These are phyloP conservation scores for Xestoiulus laeticollis DNA, from an alignment of 2,888 invertebrate species.

Conservation along the genomic window DNA sequence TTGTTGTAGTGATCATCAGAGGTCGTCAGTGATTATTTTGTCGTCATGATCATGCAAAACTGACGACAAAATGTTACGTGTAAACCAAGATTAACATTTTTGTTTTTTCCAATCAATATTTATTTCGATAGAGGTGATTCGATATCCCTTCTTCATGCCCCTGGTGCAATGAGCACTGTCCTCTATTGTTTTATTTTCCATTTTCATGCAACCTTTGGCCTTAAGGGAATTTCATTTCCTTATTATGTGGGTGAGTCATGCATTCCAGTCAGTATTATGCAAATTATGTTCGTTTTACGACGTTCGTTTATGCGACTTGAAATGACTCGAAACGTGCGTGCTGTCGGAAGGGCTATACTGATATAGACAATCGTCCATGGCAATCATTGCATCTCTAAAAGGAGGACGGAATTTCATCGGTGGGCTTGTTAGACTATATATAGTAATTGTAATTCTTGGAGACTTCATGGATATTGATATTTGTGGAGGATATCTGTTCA, in stretches of 20 bases:
- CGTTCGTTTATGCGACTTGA: not conserved
- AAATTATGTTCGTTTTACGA: conserved; percentile 5
- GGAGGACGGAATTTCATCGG: not conserved
- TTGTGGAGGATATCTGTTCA: not conserved
- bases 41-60: too few species aligned
- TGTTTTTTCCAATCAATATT: not conserved
- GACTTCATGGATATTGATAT: not conserved
- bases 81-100: too few species aligned
- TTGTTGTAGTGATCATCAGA: too few species aligned
- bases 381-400: not conserved
- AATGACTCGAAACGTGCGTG: not conserved
- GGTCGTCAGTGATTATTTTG: too few species aligned
- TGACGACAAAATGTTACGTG: too few species aligned
- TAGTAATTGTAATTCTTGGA: too few species aligned
- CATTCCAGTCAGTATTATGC: conserved; percentile 9
- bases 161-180: not conserved
- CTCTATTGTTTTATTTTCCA: not conserved
- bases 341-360: not conserved
- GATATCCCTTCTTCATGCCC: not conserved
- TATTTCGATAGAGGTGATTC: not conserved
- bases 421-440: not conserved
- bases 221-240: not conserved
- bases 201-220: conserved; percentile 5
- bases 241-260: not conserved
- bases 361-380: not conserved